phyloP scores from a whole-genome alignment of 2,888 invertebrate species.

The Lepetodrilus schrolli region DNA sequence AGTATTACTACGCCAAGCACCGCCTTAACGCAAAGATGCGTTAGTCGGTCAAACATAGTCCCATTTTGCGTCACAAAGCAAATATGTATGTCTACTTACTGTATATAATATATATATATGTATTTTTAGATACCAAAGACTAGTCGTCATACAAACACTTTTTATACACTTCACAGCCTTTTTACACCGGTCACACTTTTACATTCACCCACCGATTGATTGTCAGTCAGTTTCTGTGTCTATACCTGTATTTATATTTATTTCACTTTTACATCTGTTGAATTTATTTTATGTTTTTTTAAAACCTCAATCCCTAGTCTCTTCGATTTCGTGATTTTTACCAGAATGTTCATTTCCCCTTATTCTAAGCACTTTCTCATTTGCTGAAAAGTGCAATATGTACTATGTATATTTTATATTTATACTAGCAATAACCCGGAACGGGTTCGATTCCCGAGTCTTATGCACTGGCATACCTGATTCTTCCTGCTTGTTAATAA shows the following conservation, averaged over 20 bases:
- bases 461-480: conserved; percentile 11
- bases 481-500: conserved; percentile 23
- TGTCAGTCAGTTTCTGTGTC: conserved; percentile 13
- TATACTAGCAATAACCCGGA: conserved; percentile 5
- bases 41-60: neutral
- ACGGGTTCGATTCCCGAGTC: neutral
- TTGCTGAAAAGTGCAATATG: neutral
- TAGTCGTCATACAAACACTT: neutral
- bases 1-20: neutral
- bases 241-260: conserved; percentile 5
- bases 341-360: neutral
- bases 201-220: neutral
- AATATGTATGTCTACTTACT: neutral
- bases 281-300: neutral
- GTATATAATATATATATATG: conserved; percentile 14
- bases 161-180: neutral
- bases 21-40: neutral
- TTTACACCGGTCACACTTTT: neutral
- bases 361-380: neutral
- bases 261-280: conserved; percentile 7
- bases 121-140: conserved; percentile 16
- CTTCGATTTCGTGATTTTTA: no score
- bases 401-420: conserved; percentile 19
- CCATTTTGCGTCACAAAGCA: conserved; percentile 15
- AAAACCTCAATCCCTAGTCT: no score